These are phyloP conservation scores for Chionodraco myersi DNA, from an alignment of 2,113 vertebrate genomes.

Conservation along the genomic window DNA sequence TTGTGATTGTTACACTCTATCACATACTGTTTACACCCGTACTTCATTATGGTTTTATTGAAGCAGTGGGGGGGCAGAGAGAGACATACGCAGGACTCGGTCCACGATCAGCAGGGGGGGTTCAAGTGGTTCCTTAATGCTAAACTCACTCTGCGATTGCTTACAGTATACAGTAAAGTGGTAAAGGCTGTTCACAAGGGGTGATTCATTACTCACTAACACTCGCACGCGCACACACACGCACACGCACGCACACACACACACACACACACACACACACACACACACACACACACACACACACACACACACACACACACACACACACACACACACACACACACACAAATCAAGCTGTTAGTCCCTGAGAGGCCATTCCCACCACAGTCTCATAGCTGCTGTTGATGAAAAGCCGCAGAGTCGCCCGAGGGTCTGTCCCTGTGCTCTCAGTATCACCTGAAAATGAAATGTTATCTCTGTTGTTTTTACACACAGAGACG, in stretches of 20 bases:
- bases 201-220: slow-evolving; percentile 60
- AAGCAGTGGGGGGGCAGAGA: slow-evolving; percentile 8
- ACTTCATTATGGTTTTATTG: neutral
- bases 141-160: slow-evolving; percentile 49
- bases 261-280: slow-evolving; percentile 18
- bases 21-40: slow-evolving; percentile 3
- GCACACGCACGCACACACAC: slow-evolving; percentile 16
- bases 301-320: slow-evolving; percentile 37
- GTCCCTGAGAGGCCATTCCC: slow-evolving; percentile 42
- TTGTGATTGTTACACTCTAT: slow-evolving; percentile 1
- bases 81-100: neutral
- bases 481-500: neutral
- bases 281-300: slow-evolving; percentile 38
- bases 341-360: slow-evolving; percentile 36
- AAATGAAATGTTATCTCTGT: slow-evolving; percentile 12
- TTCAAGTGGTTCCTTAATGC: slow-evolving; percentile 30
- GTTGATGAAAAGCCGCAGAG: slow-evolving; percentile 40
- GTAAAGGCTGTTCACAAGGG: slow-evolving; percentile 36
- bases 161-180: slow-evolving; percentile 31
- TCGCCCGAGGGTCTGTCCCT: slow-evolving; percentile 36
- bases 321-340: slow-evolving; percentile 51
- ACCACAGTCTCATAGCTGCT: slow-evolving; percentile 35
- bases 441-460: slow-evolving; percentile 8
- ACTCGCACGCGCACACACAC: slow-evolving; percentile 25
- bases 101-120: slow-evolving; percentile 25